Percentiles rank a stretch among this genome's conserved stretches.
Evolutionary conservation across 2,797 vertebrate species (phyloP).

Genomic region (Limnodromus scolopaceus): DNA sequence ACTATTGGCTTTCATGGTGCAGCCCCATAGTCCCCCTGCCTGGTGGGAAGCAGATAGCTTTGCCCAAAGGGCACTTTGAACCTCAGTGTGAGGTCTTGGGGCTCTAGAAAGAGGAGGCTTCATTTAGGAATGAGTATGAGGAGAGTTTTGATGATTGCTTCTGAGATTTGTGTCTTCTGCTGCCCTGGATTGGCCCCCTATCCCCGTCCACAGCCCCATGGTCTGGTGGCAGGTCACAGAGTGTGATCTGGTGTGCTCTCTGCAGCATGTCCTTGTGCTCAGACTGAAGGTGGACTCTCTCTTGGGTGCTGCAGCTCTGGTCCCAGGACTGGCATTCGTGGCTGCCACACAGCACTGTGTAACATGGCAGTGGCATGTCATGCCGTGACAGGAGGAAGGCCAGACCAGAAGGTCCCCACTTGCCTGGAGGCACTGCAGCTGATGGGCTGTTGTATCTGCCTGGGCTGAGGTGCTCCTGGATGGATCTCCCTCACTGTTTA

Average conservation of each 20-base stretch:
- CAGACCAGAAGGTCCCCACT: neutral
- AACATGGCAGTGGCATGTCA: neutral
- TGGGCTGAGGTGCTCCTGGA: neutral
- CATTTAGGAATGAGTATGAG: neutral
- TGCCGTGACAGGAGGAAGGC: neutral
- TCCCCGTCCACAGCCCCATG: neutral
- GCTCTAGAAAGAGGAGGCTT: neutral
- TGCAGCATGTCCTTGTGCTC: neutral
- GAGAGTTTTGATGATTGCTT: neutral
- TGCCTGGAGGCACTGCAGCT: neutral
- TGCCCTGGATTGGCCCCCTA: neutral
- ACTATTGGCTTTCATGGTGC: neutral
- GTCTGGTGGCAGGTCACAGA: neutral
- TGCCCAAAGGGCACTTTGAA: neutral
- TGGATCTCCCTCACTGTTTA: neutral
- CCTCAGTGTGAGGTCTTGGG: neutral
- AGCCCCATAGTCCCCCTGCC: neutral
- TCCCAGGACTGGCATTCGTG: rapidly evolving
- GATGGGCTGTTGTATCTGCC: neutral
- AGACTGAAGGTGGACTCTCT: neutral
- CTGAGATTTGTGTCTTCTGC: neutral
- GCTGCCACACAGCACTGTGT: neutral
- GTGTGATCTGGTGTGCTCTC: neutral
- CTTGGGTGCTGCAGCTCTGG: neutral
- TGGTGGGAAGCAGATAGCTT: neutral